Evolutionary conservation across 2,797 vertebrate species (phyloP).

Genomic region (Gymnocypris eckloni): DNA sequence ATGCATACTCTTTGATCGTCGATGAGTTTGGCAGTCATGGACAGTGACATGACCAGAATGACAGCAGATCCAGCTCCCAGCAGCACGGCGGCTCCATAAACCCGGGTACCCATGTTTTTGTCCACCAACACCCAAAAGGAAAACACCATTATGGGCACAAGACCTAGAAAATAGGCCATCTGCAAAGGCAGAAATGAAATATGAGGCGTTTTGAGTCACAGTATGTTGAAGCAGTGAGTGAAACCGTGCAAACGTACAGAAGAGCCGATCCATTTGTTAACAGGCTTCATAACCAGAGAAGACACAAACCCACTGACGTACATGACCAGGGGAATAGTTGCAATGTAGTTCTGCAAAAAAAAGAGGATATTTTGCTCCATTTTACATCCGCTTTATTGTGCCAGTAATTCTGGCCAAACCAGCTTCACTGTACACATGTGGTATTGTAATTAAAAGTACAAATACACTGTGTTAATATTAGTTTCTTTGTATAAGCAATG

Average conservation of each 20-base stretch:
- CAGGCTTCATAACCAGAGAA: conserved; percentile 88
- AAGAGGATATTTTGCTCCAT: neutral
- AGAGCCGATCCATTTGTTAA: conserved; percentile 83
- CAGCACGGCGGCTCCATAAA: conserved; percentile 81
- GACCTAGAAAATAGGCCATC: conserved; percentile 86
- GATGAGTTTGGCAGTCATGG: conserved; percentile 91
- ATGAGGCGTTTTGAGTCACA: neutral
- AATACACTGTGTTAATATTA: neutral
- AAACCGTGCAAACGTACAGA: conserved; percentile 79
- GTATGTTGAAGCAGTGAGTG: neutral
- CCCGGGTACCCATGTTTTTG: conserved; percentile 66
- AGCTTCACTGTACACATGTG: neutral
- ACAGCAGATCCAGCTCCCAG: conserved; percentile 85
- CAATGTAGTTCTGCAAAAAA: conserved; percentile 84
- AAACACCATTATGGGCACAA: conserved; percentile 82
- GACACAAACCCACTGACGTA: conserved; percentile 87
- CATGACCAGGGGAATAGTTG: conserved; percentile 89
- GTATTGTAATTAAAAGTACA: neutral
- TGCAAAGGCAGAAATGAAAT: conserved; percentile 59
- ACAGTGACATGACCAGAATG: conserved; percentile 89
- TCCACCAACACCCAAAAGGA: conserved; percentile 82
- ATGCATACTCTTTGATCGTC: conserved; percentile 83
- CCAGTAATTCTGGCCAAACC: neutral
- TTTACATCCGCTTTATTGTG: neutral
- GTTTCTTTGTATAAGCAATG: no score